These are phyloP conservation scores for Conus canariensis DNA, from an alignment of 2,888 invertebrate genomes.

Conservation along the genomic window DNA sequence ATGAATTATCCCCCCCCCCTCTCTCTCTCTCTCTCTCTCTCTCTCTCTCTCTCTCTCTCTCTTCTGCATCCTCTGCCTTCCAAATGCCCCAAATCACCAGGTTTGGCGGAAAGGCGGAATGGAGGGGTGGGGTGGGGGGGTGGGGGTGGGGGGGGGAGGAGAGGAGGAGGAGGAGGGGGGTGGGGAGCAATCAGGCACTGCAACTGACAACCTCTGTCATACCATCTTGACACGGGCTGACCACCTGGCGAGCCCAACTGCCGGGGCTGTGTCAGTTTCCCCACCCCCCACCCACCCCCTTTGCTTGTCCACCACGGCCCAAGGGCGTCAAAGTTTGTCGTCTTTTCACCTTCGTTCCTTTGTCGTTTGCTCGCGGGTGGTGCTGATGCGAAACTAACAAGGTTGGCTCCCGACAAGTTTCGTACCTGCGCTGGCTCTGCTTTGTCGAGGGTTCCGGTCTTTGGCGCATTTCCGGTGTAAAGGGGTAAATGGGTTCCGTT, in stretches of 20 bases:
- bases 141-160: background rate
- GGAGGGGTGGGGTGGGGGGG: background rate
- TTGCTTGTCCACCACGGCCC: background rate
- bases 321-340: constrained; percentile 14
- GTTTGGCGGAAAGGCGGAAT: background rate
- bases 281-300: background rate
- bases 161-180: background rate
- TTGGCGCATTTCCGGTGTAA: background rate
- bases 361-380: background rate
- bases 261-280: background rate
- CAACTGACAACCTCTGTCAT: constrained; percentile 1
- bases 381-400: constrained; percentile 15
- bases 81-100: background rate
- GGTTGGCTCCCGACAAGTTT: background rate
- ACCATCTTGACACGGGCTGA: background rate
- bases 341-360: background rate
- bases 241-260: background rate
- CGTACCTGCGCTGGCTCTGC: background rate
- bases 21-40: background rate
- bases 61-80: background rate
- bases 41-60: background rate
- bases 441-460: background rate
- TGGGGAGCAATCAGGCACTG: background rate
- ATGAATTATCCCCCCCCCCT: background rate
- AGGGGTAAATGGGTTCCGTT: background rate